A percentile compares a stretch with the other conserved stretches of the same genome.
Conservation (phyloP, 2,888 invertebrate genomes). For the Dorcus parallelipipedus region DNA sequence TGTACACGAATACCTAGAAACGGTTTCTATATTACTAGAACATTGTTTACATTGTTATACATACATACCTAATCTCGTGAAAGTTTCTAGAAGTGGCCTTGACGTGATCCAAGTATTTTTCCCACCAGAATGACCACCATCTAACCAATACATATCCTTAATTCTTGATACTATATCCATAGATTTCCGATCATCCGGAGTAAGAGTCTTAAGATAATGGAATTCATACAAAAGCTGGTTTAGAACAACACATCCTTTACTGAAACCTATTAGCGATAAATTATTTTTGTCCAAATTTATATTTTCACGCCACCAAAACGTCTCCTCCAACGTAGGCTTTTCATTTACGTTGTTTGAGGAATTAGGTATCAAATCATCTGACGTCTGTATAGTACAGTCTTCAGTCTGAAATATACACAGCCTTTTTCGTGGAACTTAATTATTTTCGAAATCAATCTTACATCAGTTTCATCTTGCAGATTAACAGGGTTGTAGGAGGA, state of each 20-base stretch:
- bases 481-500: constrained; percentile 27
- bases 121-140: constrained; percentile 87
- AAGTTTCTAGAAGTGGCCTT: constrained; percentile 65
- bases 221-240: constrained; percentile 89
- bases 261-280: constrained; percentile 70
- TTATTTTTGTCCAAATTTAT: constrained; percentile 54
- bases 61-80: constrained; percentile 65
- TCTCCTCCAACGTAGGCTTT: constrained; percentile 14
- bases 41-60: neutral
- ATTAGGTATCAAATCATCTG: constrained; percentile 13
- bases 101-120: constrained; percentile 87
- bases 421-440: neutral
- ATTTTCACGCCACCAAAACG: constrained; percentile 59
- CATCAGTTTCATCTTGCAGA: constrained; percentile 28
- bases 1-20: constrained; percentile 63
- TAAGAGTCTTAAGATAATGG: constrained; percentile 66
- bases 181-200: constrained; percentile 61
- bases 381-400: constrained; percentile 13
- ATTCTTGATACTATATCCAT: constrained; percentile 65
- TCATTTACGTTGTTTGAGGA: constrained; percentile 10
- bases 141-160: constrained; percentile 81
- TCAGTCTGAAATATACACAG: constrained; percentile 7
- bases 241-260: constrained; percentile 90
- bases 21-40: neutral
- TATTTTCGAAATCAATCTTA: constrained; percentile 1